Base-by-base conservation (phyloP, 2,113 vertebrate genomes). In the Zingel zingel region DNA sequence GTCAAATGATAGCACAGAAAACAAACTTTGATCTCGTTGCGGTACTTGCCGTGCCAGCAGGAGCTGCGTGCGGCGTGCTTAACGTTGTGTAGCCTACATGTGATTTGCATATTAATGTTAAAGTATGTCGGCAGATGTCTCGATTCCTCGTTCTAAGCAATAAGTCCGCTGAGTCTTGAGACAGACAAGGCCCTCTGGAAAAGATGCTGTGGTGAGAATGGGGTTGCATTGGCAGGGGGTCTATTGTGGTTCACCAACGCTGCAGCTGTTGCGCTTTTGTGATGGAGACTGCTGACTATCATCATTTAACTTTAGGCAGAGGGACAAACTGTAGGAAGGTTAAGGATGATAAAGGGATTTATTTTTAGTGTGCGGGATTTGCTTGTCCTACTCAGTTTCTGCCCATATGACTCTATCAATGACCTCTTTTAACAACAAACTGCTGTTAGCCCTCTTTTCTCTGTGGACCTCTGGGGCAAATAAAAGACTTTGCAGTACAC, bases 91-190 rank as follows among this genome's bases (percentile, higher is more conserved):
- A 33, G 8, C 39, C 39, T 62, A 88, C 81, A 94, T 93, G 93
- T 95, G 93, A 96, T 97, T 96, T 96, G 96, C 96, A 98, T 98
- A 93, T 95, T 94, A 96, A 97, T 97, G 90, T 92, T 83, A 89
- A 95, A 87, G 83, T 81, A 86, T 91, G 91, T 94, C 87, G 93
- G 96, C 97, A 97, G 96, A 96, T 97, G 97, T 97, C 96, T 95
- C 86, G 95, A 93, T 92, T 90, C 91, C 82, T 90, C 91, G 94
- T 93, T 95, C 92, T 91, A 80, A 74, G 81, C 91, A 45, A 6
- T 23, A 57, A 25, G 66, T 84, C 64, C 64, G 13, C 51, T 84
- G 89, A 93, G 93, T 82, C 87, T 93, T 86, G 79, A 27, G 33
- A 84, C 84, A 79, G 81, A 79, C 94, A 91, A 91, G 88, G 86